Conservation (phyloP, 2,888 invertebrate species). For the Apodemia mormo region DNA sequence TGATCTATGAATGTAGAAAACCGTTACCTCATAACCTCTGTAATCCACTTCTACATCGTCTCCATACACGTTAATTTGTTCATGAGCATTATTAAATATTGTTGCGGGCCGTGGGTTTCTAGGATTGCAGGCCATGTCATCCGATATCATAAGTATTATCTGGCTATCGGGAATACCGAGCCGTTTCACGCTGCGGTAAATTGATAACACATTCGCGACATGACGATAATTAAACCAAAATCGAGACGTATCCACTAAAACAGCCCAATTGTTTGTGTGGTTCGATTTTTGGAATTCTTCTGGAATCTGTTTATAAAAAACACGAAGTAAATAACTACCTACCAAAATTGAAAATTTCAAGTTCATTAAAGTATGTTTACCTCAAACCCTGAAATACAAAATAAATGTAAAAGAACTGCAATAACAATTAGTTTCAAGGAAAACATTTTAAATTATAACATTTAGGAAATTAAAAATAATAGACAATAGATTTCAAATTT, state of each 20-base stretch:
- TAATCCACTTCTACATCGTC: constrained; percentile 99
- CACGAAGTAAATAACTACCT: background rate
- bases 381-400: constrained; percentile 19
- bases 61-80: constrained; percentile 99
- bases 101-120: constrained; percentile 98
- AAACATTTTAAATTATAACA: background rate
- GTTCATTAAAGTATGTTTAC: background rate
- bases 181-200: constrained; percentile 98
- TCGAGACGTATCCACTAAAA: constrained; percentile 97
- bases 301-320: constrained; percentile 62
- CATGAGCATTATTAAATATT: constrained; percentile 98
- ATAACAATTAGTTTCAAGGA: background rate
- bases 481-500: too few species aligned
- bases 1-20: background rate
- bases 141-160: constrained; percentile 99
- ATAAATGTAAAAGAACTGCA: constrained; percentile 7
- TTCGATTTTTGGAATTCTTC: constrained; percentile 83
- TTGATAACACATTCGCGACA: constrained; percentile 98
- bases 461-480: too few species aligned
- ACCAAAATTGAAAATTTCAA: background rate
- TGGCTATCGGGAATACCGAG: constrained; percentile 99
- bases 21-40: constrained; percentile 91
- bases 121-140: constrained; percentile 99
- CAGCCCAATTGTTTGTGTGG: constrained; percentile 99
- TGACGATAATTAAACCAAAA: constrained; percentile 99